phyloP scores from a whole-genome alignment of 2,797 vertebrate genomes.

The Numenius phaeopus region DNA sequence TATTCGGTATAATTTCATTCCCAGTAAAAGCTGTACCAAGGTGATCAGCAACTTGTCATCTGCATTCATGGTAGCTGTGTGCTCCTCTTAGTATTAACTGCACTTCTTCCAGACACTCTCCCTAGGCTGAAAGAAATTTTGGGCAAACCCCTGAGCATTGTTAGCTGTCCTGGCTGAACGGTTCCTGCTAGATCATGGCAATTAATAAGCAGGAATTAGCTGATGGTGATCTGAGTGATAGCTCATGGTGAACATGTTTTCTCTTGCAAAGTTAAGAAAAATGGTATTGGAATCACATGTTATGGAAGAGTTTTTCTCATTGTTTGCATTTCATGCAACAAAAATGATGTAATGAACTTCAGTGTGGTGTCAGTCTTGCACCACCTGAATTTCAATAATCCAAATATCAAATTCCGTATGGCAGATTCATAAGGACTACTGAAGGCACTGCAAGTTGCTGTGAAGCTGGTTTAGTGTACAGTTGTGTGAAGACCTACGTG shows the following conservation, averaged over 20 bases:
- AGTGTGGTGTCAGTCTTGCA: neutral
- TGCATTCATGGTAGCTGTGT: neutral
- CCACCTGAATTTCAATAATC: neutral
- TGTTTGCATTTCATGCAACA: neutral
- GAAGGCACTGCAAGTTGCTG: neutral
- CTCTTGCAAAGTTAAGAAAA: neutral
- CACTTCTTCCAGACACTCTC: neutral
- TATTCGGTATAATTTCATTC: neutral
- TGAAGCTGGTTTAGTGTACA: neutral
- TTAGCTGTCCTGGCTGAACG: neutral
- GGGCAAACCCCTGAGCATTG: neutral
- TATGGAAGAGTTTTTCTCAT: neutral
- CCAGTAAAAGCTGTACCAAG: neutral
- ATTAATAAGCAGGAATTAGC: neutral
- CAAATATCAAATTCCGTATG: neutral
- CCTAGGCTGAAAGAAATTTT: neutral
- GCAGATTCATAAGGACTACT: neutral
- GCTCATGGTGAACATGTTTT: neutral
- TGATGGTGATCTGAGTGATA: neutral
- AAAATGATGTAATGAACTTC: neutral
- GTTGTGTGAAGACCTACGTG: rapidly evolving
- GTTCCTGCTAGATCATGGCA: neutral
- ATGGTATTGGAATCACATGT: rapidly evolving
- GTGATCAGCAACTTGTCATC: neutral
- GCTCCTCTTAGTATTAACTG: neutral